Conservation (phyloP, 2,888 invertebrate genomes). For the Stomorhina lunata region DNA sequence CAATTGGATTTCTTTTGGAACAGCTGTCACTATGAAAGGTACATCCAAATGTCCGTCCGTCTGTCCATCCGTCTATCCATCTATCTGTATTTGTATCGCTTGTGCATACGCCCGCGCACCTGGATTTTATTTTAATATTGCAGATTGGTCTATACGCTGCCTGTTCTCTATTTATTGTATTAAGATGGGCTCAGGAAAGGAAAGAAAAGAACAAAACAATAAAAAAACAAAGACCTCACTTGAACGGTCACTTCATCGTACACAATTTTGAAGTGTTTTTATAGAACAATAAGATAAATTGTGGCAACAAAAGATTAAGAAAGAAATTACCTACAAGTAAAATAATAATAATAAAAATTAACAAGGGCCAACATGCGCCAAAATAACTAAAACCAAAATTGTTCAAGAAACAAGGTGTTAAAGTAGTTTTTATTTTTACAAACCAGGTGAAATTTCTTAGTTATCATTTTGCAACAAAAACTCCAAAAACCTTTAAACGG, state of each 20-base stretch:
- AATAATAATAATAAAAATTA: slow-evolving; percentile 25
- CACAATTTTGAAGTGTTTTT: slow-evolving; percentile 34
- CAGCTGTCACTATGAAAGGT: slow-evolving; percentile 59
- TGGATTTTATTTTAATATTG: slow-evolving; percentile 39
- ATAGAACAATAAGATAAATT: slow-evolving; percentile 54
- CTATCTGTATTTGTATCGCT: slow-evolving; percentile 28
- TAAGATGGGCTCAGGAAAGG: slow-evolving; percentile 14
- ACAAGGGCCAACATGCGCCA: slow-evolving; percentile 59
- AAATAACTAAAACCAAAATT: slow-evolving; percentile 25
- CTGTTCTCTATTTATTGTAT: background rate
- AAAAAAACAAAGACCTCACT: slow-evolving; percentile 34
- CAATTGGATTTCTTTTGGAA: slow-evolving; percentile 55
- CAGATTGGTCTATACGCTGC: background rate
- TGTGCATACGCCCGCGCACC: slow-evolving; percentile 62
- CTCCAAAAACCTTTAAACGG: slow-evolving; percentile 21
- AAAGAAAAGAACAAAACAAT: slow-evolving; percentile 3
- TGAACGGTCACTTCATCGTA: slow-evolving; percentile 41
- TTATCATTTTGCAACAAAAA: background rate
- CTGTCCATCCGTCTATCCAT: background rate
- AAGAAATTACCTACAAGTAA: slow-evolving; percentile 10
- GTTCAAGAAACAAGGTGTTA: slow-evolving; percentile 49
- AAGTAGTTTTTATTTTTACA: slow-evolving; percentile 2
- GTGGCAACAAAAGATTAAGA: slow-evolving; percentile 59
- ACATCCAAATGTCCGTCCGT: background rate
- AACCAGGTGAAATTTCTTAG: slow-evolving; percentile 49